Evolutionary conservation across 2,113 vertebrate genomes (phyloP), one percentile per base, ranked within the genome.

Genomic region (Esox niger): DNA sequence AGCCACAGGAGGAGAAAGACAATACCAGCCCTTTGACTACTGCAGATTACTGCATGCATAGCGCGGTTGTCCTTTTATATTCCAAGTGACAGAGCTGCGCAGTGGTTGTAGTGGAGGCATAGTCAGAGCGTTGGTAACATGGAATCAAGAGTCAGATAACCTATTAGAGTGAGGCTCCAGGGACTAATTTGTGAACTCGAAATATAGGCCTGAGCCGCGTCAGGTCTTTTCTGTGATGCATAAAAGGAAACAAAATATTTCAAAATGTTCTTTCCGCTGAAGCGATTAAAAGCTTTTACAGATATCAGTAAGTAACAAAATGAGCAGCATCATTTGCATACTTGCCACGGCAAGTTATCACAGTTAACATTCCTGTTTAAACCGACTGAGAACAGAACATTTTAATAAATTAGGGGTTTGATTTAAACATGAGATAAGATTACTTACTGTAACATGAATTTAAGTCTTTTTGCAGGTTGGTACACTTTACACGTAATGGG

Each of bases 81-180:
- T 75, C 52, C 71, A 81, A 82, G 82, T 80, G 82, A 84, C 84
- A 85, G 72, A 71, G 68, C 62, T 76, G 74, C 75, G n/a, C n/a
- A n/a, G n/a, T n/a, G n/a, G n/a, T n/a, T n/a, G n/a, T n/a, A 62
- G 62, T 21, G 26, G 66, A 68, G 9, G 76, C 74, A 73, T 25
- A 77, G 38, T 43, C 38, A 15, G 11, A 43, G 38, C 38, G 73
- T 49, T 54, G 75, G 49, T 31, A 78, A 71, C 64, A 72, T 56
- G 70, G 23, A 78, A 67, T 72, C 69, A 35, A 32, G 38, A 64
- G 67, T 27, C 66, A 70, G 4, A n/a, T n/a, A n/a, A n/a, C n/a
- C n/a, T n/a, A n/a, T n/a, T n/a, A 38, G 78, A 54, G 35, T 55
- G 69, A 20, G 74, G 71, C 75, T 32, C 32, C 47, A 15, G 65